phyloP scores from a whole-genome alignment of 2,797 vertebrate species.

The Platalea minor region DNA sequence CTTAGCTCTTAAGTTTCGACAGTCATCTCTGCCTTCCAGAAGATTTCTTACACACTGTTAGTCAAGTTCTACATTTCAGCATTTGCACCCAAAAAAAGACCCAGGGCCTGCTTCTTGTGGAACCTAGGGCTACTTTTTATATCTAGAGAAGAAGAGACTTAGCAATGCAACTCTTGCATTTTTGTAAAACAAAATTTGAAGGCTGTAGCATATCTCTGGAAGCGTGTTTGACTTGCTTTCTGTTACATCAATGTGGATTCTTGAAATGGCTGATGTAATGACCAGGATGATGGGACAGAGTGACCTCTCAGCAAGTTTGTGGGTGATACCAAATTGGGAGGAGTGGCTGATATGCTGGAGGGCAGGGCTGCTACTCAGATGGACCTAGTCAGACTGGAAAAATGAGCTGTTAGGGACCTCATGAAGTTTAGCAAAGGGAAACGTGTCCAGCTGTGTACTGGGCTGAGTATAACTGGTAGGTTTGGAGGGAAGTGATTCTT shows the following conservation, averaged over 20 bases:
- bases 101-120: background rate
- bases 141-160: background rate
- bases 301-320: constrained; percentile 27
- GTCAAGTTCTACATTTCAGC: background rate
- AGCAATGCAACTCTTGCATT: background rate
- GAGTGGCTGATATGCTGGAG: constrained; percentile 7
- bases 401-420: background rate
- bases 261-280: constrained; percentile 9
- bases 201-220: background rate
- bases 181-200: background rate
- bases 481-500: background rate
- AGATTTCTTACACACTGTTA: background rate
- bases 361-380: constrained; percentile 11
- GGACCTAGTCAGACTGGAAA: constrained; percentile 14
- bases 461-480: background rate
- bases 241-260: background rate
- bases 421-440: background rate
- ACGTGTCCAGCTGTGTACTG: background rate
- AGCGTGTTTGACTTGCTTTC: background rate
- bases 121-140: background rate
- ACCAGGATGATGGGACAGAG: background rate
- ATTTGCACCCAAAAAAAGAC: background rate
- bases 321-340: constrained; percentile 20
- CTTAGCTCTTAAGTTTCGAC: background rate
- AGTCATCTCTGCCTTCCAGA: background rate